phyloP scores from a whole-genome alignment of 1,140 invertebrate species.

The Diprion similis region DNA sequence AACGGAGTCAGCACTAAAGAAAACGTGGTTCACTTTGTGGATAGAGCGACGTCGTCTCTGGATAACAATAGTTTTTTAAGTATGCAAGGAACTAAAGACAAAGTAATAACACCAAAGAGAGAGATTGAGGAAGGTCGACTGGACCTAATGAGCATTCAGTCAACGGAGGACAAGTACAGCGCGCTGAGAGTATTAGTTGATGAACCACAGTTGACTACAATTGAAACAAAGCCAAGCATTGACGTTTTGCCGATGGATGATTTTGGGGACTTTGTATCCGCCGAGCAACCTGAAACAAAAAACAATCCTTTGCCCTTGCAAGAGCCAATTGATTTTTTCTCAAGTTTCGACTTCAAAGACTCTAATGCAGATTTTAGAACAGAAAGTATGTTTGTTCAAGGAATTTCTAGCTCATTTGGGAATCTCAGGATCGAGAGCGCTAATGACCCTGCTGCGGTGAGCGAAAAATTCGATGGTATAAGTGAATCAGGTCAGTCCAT shows the following conservation, averaged over 20 bases:
- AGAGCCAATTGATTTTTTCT: slow-evolving; percentile 50
- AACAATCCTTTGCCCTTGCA: slow-evolving; percentile 33
- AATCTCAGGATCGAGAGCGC: slow-evolving; percentile 47
- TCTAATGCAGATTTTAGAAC: slow-evolving; percentile 31
- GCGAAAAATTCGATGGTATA: slow-evolving; percentile 41
- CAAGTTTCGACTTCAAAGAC: slow-evolving; percentile 51
- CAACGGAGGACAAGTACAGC: slow-evolving; percentile 60
- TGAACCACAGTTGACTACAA: slow-evolving; percentile 34
- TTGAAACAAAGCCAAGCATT: slow-evolving; percentile 6
- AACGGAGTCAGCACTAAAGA: slow-evolving; percentile 26
- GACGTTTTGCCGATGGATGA: slow-evolving; percentile 53
- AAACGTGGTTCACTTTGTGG: slow-evolving; percentile 13
- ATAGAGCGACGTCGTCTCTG: slow-evolving; percentile 27
- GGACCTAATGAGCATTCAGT: slow-evolving; percentile 57
- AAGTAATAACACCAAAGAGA: slow-evolving; percentile 16
- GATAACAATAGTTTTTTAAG: neutral
- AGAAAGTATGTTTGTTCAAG: slow-evolving; percentile 43
- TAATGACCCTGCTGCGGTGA: slow-evolving; percentile 33
- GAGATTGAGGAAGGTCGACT: slow-evolving; percentile 33
- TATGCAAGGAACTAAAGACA: neutral
- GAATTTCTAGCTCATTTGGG: slow-evolving; percentile 53
- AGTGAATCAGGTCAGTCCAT: slow-evolving; percentile 44
- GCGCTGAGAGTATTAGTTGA: slow-evolving; percentile 57
- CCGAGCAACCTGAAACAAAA: slow-evolving; percentile 42
- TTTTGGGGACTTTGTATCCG: slow-evolving; percentile 68